Conservation (phyloP, 1,140 invertebrate genomes). For the Bemisia tabaci region DNA sequence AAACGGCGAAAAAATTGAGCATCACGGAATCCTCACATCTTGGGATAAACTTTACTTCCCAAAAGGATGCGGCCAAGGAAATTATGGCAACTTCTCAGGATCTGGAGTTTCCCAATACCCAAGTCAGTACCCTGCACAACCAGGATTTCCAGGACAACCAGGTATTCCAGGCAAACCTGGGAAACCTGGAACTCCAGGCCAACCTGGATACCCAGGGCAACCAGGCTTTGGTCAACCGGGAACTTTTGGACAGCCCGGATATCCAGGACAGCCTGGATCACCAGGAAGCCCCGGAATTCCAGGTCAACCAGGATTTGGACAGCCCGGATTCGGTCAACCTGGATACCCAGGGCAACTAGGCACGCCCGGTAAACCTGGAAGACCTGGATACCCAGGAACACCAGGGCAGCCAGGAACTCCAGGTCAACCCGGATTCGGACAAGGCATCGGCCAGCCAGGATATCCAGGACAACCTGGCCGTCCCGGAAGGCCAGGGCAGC, state of each 20-base stretch:
- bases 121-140: conserved; percentile 14
- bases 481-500: conserved; percentile 17
- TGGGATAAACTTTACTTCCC: conserved; percentile 48
- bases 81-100: neutral
- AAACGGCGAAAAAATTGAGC: conserved; percentile 26
- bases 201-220: conserved; percentile 12
- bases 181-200: conserved; percentile 16
- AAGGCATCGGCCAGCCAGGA: conserved; percentile 4
- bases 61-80: conserved; percentile 34
- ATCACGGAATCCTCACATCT: conserved; percentile 38
- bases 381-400: conserved; percentile 15
- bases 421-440: conserved; percentile 19
- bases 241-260: conserved; percentile 17
- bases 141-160: conserved; percentile 20
- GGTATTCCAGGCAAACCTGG: conserved; percentile 19
- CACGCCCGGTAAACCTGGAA: conserved; percentile 12
- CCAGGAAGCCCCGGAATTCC: conserved; percentile 18
- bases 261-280: conserved; percentile 16
- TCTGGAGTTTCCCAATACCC: neutral
- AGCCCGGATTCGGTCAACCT: conserved; percentile 15
- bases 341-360: conserved; percentile 15
- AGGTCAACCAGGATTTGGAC: conserved; percentile 17
- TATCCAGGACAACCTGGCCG: conserved; percentile 11
- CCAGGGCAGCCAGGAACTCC: conserved; percentile 13
- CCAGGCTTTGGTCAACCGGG: conserved; percentile 21